Evolutionary conservation across 1,140 invertebrate genomes (phyloP).

Genomic region (Drosophila lini): DNA sequence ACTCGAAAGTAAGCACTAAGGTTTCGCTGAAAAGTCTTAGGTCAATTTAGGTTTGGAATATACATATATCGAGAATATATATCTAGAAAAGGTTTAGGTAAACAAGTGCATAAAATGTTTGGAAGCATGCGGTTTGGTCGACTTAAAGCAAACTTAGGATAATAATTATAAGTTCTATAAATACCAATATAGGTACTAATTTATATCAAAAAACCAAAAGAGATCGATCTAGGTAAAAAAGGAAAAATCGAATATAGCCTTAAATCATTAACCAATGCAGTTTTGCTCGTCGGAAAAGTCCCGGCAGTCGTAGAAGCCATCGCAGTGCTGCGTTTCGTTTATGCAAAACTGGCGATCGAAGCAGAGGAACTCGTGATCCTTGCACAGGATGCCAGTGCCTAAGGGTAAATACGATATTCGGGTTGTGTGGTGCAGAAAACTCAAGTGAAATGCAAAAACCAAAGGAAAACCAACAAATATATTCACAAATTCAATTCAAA

Average conservation of each 20-base stretch:
- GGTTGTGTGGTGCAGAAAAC: slow-evolving; percentile 19
- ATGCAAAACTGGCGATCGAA: slow-evolving; percentile 89
- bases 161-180: not conserved
- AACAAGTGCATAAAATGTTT: slow-evolving; percentile 24
- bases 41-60: slow-evolving; percentile 17
- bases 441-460: slow-evolving; percentile 24
- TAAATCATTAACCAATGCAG: slow-evolving; percentile 87
- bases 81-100: not conserved
- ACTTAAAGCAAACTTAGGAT: slow-evolving; percentile 19
- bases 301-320: slow-evolving; percentile 94
- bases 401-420: slow-evolving; percentile 13
- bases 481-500: slow-evolving; percentile 14
- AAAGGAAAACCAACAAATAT: slow-evolving; percentile 24
- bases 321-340: slow-evolving; percentile 89
- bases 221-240: slow-evolving; percentile 13
- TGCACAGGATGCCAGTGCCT: slow-evolving; percentile 82
- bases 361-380: slow-evolving; percentile 87
- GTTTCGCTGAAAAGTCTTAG: slow-evolving; percentile 10
- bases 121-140: slow-evolving; percentile 5
- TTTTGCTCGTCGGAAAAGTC: slow-evolving; percentile 96
- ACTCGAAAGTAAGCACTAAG: not conserved
- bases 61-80: not conserved
- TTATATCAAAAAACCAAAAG: not conserved
- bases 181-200: slow-evolving; percentile 6
- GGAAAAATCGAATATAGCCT: slow-evolving; percentile 1